Conservation (phyloP, 2,113 vertebrate genomes). For the Prinia subflava region DNA sequence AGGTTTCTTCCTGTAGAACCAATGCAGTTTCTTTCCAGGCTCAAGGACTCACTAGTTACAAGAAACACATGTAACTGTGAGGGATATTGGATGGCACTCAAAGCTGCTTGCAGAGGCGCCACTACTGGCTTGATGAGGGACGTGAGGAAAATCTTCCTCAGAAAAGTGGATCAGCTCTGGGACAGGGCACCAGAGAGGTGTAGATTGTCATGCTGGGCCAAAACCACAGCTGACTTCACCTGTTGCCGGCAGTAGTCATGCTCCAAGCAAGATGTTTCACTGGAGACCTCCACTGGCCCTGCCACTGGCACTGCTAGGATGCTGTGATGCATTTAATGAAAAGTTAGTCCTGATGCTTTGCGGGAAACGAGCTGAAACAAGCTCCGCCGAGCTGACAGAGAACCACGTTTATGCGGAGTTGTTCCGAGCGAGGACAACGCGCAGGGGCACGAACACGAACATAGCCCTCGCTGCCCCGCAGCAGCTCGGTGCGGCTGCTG, state of each 20-base stretch:
- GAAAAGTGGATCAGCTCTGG: neutral
- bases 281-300: neutral
- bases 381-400: neutral
- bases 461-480: accelerated
- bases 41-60: accelerated
- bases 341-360: neutral
- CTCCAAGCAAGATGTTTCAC: neutral
- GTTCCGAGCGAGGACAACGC: neutral
- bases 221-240: neutral
- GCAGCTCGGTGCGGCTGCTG: neutral
- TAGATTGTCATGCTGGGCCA: neutral
- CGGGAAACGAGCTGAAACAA: neutral
- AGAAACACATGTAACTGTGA: neutral
- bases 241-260: neutral
- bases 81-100: neutral
- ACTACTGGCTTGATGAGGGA: neutral
- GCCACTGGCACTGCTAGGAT: accelerated
- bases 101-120: neutral
- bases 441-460: neutral
- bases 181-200: neutral
- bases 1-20: neutral
- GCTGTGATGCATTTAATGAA: neutral
- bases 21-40: neutral
- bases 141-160: neutral
- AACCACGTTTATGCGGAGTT: neutral